Percentiles rank a stretch among this genome's conserved stretches.
Evolutionary conservation across 2,888 invertebrate species (phyloP).

Genomic region (Eupithecia vulgata): DNA sequence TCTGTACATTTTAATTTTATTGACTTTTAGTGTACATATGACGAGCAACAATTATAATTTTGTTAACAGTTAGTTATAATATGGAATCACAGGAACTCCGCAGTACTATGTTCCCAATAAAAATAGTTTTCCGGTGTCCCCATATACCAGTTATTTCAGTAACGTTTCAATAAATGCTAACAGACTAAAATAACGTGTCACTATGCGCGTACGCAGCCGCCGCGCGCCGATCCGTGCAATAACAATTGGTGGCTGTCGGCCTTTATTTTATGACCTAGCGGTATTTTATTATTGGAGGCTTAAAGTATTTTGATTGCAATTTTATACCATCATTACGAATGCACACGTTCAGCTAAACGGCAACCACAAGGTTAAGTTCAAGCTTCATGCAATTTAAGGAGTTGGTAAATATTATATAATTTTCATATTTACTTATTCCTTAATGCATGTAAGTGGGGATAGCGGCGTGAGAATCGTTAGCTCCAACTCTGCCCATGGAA

Average conservation of each 20-base stretch:
- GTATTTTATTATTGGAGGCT: slow-evolving; percentile 18
- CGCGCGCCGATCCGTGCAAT: background rate
- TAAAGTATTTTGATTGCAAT: slow-evolving; percentile 7
- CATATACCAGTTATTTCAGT: slow-evolving; percentile 31
- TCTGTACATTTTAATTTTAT: background rate
- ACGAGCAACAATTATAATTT: background rate
- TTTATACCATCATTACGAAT: slow-evolving; percentile 2
- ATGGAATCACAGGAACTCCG: background rate
- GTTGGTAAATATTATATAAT: background rate
- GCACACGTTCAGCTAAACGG: background rate
- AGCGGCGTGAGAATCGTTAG: background rate
- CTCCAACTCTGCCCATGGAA: background rate
- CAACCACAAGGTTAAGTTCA: background rate
- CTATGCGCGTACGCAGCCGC: slow-evolving; percentile 8
- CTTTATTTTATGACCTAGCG: slow-evolving; percentile 12
- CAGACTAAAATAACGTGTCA: slow-evolving; percentile 18
- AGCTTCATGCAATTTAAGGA: slow-evolving; percentile 6
- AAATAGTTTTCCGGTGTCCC: slow-evolving; percentile 42
- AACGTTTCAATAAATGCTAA: background rate
- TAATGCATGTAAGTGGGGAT: background rate
- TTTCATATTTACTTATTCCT: background rate
- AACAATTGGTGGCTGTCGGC: slow-evolving; percentile 12
- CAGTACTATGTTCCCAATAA: slow-evolving; percentile 49
- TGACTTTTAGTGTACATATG: background rate
- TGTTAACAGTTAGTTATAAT: slow-evolving; percentile 10